Percentiles rank a stretch among this genome's conserved stretches.
Conservation (phyloP, 2,888 invertebrate species). For the Hofmannophila pseudospretella region DNA sequence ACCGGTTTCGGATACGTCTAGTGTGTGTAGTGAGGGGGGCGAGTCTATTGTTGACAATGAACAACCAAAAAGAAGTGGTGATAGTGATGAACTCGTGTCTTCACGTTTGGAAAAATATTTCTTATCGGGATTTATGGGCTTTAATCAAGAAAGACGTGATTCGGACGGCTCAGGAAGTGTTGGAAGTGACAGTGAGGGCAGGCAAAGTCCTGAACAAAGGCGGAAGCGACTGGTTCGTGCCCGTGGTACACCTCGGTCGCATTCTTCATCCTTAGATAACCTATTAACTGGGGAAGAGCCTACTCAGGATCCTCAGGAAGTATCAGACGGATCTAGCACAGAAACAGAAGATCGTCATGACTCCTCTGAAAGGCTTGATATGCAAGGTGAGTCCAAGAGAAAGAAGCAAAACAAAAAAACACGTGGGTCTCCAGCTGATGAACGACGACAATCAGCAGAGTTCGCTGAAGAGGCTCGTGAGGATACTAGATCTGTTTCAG, state of each 20-base stretch:
- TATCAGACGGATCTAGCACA: constrained; percentile 86
- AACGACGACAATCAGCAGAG: constrained; percentile 81
- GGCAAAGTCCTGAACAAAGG: constrained; percentile 91
- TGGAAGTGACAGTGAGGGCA: constrained; percentile 93
- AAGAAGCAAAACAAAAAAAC: constrained; percentile 88
- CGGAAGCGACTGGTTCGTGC: constrained; percentile 89
- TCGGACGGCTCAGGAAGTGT: constrained; percentile 92
- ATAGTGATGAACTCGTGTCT: constrained; percentile 87
- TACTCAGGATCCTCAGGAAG: constrained; percentile 73
- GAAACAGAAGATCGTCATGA: constrained; percentile 83
- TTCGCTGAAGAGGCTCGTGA: constrained; percentile 79
- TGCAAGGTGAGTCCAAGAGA: constrained; percentile 89
- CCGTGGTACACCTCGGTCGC: constrained; percentile 88
- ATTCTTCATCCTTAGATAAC: constrained; percentile 89
- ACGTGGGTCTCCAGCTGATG: constrained; percentile 78
- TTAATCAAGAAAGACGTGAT: constrained; percentile 85
- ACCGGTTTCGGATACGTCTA: constrained; percentile 88
- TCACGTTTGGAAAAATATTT: constrained; percentile 94
- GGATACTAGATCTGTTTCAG: constrained; percentile 78
- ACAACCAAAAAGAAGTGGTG: constrained; percentile 73
- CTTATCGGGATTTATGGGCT: constrained; percentile 90
- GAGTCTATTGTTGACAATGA: constrained; percentile 84
- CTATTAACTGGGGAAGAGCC: constrained; percentile 81
- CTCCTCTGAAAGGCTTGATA: constrained; percentile 84
- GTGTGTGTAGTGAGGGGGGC: constrained; percentile 89